These are phyloP conservation scores for Spongia lamella DNA, from an alignment of 37 sponge, comb jelly and placozoan species.

Conservation along the genomic window DNA sequence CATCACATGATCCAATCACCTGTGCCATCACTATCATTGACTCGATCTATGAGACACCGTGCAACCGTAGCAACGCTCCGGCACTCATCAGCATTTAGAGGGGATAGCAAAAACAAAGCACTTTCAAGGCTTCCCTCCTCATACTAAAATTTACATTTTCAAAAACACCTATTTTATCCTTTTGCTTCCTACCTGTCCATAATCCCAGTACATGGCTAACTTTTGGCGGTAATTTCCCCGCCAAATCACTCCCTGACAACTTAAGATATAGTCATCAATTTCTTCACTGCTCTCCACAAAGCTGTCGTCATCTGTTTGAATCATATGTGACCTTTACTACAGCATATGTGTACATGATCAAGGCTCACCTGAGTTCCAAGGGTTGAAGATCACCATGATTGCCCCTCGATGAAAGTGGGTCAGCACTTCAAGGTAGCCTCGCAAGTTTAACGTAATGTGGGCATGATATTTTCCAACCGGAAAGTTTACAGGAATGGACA, in stretches of 20 bases:
- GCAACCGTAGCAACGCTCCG: slow-evolving; percentile 39
- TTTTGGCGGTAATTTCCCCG: slow-evolving; percentile 48
- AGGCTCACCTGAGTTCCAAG: slow-evolving; percentile 58
- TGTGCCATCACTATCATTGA: slow-evolving; percentile 13
- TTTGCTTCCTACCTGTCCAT: slow-evolving; percentile 81
- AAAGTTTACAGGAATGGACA: slow-evolving; percentile 63
- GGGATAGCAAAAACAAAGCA: slow-evolving; percentile 48
- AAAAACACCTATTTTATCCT: too few species aligned
- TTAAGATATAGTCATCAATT: slow-evolving; percentile 32
- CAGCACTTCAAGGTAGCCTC: slow-evolving; percentile 26
- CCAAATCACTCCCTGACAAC: slow-evolving; percentile 69
- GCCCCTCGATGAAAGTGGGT: slow-evolving; percentile 54
- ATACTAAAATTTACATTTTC: slow-evolving; percentile 57
- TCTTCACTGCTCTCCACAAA: slow-evolving; percentile 43
- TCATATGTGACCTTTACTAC: not conserved
- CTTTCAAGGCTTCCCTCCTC: slow-evolving; percentile 58
- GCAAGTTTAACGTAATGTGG: slow-evolving; percentile 43
- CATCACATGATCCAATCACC: slow-evolving; percentile 17
- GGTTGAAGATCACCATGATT: slow-evolving; percentile 71
- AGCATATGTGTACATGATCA: too few species aligned
- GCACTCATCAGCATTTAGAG: slow-evolving; percentile 59
- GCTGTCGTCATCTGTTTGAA: slow-evolving; percentile 56
- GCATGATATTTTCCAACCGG: slow-evolving; percentile 72
- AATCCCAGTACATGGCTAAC: slow-evolving; percentile 58
- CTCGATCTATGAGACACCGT: slow-evolving; percentile 12